Percentiles rank a stretch among this genome's conserved stretches.
Conservation (phyloP, 2,113 vertebrate genomes). For the Sclerurus mexicanus region DNA sequence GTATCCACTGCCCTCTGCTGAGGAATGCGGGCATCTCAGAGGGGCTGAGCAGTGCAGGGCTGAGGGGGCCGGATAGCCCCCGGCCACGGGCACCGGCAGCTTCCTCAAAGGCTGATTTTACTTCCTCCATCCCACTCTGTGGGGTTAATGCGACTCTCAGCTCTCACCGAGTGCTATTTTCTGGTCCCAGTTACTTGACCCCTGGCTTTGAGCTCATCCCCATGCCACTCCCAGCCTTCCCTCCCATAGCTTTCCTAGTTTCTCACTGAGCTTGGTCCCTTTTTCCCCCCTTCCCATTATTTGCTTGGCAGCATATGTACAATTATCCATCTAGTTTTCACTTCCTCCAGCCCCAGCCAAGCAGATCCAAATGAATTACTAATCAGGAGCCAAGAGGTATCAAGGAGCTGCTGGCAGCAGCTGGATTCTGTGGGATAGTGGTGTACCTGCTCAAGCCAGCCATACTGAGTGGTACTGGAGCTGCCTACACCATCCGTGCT, state of each 20-base stretch:
- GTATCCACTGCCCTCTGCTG: conserved; percentile 47
- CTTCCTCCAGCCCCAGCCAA: not conserved
- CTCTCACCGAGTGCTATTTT: not conserved
- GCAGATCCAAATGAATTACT: not conserved
- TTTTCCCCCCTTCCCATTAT: not conserved
- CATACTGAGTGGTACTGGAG: not conserved
- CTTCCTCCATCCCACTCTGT: not conserved
- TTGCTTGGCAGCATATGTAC: not conserved
- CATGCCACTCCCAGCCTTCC: not conserved
- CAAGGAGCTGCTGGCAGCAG: not conserved
- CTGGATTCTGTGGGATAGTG: not conserved
- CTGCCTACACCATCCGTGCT: not conserved
- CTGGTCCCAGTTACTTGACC: not conserved
- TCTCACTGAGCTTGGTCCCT: not conserved
- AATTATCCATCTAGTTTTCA: not conserved
- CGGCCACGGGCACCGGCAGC: accelerated
- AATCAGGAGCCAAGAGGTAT: not conserved
- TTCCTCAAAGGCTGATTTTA: not conserved
- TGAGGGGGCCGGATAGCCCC: not conserved
- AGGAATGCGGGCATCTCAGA: not conserved
- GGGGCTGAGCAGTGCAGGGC: not conserved
- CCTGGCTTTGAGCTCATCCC: not conserved
- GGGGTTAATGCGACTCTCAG: not conserved
- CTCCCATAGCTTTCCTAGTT: not conserved
- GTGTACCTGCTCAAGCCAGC: not conserved